Evolutionary conservation across 2,797 vertebrate genomes (phyloP), one percentile per base, ranked within the genome.

Genomic region (Sandelia bainsii): DNA sequence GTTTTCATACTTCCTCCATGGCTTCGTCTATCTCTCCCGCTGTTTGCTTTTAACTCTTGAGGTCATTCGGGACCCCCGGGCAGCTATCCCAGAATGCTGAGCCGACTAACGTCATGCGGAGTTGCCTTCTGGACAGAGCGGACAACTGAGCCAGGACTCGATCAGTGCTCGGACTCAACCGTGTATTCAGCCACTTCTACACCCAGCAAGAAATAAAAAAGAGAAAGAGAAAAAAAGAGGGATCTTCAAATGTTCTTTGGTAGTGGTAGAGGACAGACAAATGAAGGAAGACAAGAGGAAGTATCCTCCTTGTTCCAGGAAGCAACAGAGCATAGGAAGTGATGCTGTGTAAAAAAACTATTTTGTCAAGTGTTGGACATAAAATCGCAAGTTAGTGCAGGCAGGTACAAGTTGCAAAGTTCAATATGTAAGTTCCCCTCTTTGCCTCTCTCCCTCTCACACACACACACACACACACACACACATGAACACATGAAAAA

Each of bases 11-110:
- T 89, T 91, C 89, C 79, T 82, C 80, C 83, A 71, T 77, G 86
- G 81, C 87, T 87, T 57, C 75, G 86, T 90, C 85, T 89, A 82
- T 85, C 84, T 79, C 90, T 91, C 93, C 91, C 88, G 87, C 93
- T 94, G 94, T 90, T 94, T 94, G 92, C 91, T 94, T 94, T 95
- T 93, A 94, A 94, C 94, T 94, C 92, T 80, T 61, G 93, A 93
- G 94, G 94, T 95, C 94, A 93, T 87, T 84, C 83, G 89, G 90
- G 93, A 94, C 93, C 93, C 90, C 93, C 68, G 94, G 93, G 93
- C 93, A 93, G 92, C 87, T 71, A 79, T 94, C 93, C 94, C 94
- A 93, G 92, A 94, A 94, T 93, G 89, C 93, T 81, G 85, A 89
- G 91, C 79, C 84, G 75, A 84, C 90, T 91, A 88, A 89, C 89